phyloP scores from a whole-genome alignment of 2,113 vertebrate species.

The Bombycilla garrulus region DNA sequence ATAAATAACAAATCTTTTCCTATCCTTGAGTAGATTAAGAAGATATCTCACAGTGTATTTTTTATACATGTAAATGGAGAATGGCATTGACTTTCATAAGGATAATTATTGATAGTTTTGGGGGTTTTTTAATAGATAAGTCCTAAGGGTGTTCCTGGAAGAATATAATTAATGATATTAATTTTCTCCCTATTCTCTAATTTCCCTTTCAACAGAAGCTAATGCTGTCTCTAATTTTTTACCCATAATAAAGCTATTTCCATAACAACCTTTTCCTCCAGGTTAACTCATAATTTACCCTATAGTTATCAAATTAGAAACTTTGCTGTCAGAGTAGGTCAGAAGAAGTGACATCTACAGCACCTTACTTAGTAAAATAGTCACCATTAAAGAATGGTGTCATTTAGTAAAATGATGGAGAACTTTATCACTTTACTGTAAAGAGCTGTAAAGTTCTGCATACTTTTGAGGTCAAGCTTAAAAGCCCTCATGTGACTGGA shows the following conservation, averaged over 20 bases:
- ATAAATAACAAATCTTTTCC: neutral
- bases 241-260: neutral
- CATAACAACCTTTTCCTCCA: neutral
- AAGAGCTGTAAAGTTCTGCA: neutral
- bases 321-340: neutral
- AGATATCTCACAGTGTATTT: neutral
- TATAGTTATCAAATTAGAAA: neutral
- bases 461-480: neutral
- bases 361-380: neutral
- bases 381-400: neutral
- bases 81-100: neutral
- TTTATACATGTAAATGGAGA: neutral
- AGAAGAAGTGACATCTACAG: neutral
- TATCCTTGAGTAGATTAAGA: neutral
- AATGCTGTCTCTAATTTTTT: neutral
- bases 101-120: neutral
- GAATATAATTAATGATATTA: conserved; percentile 22
- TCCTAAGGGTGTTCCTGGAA: conserved; percentile 24
- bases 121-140: neutral
- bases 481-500: neutral
- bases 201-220: conserved; percentile 33
- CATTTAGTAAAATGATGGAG: neutral
- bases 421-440: neutral
- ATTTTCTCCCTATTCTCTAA: neutral
- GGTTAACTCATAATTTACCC: neutral